Percentiles rank a stretch among this genome's conserved stretches.
These are phyloP conservation scores for Acipenser transmontanus DNA, from an alignment of 2,797 vertebrate species.

Conservation along the genomic window DNA sequence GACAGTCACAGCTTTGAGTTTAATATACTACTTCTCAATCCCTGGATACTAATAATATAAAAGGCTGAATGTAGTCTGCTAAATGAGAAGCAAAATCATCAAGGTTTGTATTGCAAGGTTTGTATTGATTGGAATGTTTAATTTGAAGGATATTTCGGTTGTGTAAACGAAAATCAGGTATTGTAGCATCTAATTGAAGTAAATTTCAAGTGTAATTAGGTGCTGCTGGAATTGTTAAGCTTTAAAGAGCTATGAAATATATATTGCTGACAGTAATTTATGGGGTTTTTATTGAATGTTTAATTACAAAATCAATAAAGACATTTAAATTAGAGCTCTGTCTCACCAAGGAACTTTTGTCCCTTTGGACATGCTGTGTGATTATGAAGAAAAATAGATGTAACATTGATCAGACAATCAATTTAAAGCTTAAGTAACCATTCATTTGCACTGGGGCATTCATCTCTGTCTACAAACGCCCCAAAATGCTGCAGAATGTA, in stretches of 20 bases:
- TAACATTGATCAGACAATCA: not conserved
- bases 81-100: no score
- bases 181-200: no score
- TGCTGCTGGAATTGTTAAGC: not conserved
- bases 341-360: not conserved
- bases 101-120: no score
- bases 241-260: not conserved
- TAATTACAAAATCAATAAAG: constrained; percentile 21
- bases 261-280: constrained; percentile 2
- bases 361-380: constrained; percentile 1
- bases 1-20: no score
- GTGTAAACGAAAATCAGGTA: no score
- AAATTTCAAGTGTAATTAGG: constrained; percentile 2
- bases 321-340: constrained; percentile 9
- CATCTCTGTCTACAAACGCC: not conserved
- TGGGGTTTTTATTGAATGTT: constrained; percentile 5
- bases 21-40: no score
- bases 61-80: no score
- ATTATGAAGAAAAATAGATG: constrained; percentile 18
- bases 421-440: not conserved
- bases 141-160: no score
- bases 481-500: not conserved
- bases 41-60: no score
- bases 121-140: no score
- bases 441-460: not conserved